phyloP scores from a whole-genome alignment of 2,888 invertebrate genomes.

The Spodoptera picta region DNA sequence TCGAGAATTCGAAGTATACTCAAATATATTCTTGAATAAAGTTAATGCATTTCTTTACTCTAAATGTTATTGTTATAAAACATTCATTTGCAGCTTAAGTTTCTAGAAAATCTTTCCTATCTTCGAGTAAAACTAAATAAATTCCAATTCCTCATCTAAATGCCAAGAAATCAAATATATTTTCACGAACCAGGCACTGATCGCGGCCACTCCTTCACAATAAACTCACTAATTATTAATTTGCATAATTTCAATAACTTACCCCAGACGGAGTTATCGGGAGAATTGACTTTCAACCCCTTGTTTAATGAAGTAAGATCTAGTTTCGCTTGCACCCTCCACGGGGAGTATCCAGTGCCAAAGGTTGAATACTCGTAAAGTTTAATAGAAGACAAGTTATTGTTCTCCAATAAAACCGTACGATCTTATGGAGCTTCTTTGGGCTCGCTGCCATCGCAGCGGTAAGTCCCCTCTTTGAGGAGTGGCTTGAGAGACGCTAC shows the following conservation, averaged over 20 bases:
- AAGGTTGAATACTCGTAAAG: conserved; percentile 22
- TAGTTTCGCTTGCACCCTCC: conserved; percentile 25
- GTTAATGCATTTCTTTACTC: no score
- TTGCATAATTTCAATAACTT: conserved; percentile 46
- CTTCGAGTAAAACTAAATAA: not conserved
- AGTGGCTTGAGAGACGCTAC: no score
- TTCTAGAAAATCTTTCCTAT: no score
- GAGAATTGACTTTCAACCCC: conserved; percentile 46
- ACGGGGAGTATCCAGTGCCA: conserved; percentile 16
- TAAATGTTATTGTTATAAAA: no score
- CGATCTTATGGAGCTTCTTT: not conserved
- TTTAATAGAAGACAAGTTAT: conserved; percentile 12
- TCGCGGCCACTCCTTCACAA: conserved; percentile 23
- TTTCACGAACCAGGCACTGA: not conserved
- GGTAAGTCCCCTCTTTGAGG: no score
- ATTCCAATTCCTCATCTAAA: conserved; percentile 16
- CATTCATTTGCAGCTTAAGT: no score
- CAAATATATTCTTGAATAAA: no score
- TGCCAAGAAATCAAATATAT: conserved; percentile 11
- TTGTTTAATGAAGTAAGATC: conserved; percentile 37
- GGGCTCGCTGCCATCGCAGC: no score
- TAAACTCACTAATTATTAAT: conserved; percentile 46
- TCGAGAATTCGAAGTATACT: no score
- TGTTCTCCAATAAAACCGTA: conserved; percentile 20
- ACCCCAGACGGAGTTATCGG: conserved; percentile 21